Percentiles rank a stretch among this genome's conserved stretches.
Evolutionary conservation across 2,113 vertebrate species (phyloP).

Genomic region (Probosciger aterrimus): DNA sequence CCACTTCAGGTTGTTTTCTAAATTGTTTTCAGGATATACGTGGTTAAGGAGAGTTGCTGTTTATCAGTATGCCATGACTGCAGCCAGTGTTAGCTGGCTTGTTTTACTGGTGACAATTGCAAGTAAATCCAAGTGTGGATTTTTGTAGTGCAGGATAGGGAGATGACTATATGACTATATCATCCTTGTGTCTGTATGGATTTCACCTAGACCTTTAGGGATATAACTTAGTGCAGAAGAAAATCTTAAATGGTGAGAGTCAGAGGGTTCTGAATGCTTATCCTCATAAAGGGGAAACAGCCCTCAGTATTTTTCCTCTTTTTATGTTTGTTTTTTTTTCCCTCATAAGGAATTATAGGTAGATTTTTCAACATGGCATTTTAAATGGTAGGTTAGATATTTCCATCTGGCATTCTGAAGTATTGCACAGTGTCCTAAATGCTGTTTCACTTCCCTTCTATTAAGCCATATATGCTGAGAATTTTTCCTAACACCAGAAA

Average conservation of each 20-base stretch:
- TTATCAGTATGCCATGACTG: background rate
- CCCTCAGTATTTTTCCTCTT: background rate
- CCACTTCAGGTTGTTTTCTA: background rate
- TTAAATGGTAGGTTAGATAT: background rate
- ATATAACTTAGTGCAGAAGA: background rate
- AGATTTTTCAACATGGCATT: background rate
- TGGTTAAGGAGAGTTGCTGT: background rate
- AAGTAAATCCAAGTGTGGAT: background rate
- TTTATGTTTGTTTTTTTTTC: background rate
- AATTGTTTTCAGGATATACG: background rate
- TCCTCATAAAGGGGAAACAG: background rate
- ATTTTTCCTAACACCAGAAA: conserved; percentile 32
- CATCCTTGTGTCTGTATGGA: background rate
- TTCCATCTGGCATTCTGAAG: background rate
- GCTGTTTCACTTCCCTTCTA: background rate
- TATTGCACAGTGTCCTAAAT: background rate
- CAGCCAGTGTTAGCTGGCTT: background rate
- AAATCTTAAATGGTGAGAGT: background rate
- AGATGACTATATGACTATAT: background rate
- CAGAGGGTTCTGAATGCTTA: background rate
- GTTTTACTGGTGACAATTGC: background rate
- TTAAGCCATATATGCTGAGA: background rate
- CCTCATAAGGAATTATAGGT: background rate
- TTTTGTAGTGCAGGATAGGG: background rate
- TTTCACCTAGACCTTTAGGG: background rate